Evolutionary conservation across 2,888 invertebrate species (phyloP), one percentile per base, ranked within the genome.

Genomic region (Tridacna gigas): DNA sequence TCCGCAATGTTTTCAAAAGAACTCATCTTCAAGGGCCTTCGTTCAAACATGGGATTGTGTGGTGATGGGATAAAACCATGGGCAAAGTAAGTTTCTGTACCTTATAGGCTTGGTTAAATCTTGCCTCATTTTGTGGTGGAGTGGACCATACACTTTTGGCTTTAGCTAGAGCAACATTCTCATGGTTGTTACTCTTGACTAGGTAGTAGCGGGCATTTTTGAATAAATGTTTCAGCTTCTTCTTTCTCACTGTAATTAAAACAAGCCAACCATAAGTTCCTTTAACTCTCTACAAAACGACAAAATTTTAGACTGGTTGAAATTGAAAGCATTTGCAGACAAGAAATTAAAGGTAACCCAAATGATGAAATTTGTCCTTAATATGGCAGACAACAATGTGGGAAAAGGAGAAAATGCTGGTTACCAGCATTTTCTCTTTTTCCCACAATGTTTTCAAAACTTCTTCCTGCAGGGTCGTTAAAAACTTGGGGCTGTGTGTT

Each of bases 151-250:
- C 99, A 86, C 98, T 98, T 96, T 95, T 93, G 22, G 97, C 97
- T 95, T 99, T 99, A 0, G 99, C 98, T 82, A 99, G 95, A 56
- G 97, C 97, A 76, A 99, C 97, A 95, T 99, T 99, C 95, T 99
- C 99, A 82, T 97, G 97, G 95, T 99, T 99, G 95, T 99, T 99
- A 75, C 99, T 99, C 95, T 99, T 99, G 92, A 99, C 99, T 81
- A 99, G 96, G 95, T 99, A 99, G 96, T 98, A 99, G 88, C 96
- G 96, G 74, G 99, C 97, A 94, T 98, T 98, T 90, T 98, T 96
- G 95, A 99, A 99, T 90, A 99, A 96, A 95, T 99, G 98, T 95
- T 98, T 98, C 89, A 99, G 79, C 78, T 93, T 93, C 13, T 82
- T 78, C 80, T 87, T 86, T 37, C 85, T 75, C 51, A 83, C 82